Base-by-base conservation (phyloP, 2,113 vertebrate species). In the Parotia lawesii region DNA sequence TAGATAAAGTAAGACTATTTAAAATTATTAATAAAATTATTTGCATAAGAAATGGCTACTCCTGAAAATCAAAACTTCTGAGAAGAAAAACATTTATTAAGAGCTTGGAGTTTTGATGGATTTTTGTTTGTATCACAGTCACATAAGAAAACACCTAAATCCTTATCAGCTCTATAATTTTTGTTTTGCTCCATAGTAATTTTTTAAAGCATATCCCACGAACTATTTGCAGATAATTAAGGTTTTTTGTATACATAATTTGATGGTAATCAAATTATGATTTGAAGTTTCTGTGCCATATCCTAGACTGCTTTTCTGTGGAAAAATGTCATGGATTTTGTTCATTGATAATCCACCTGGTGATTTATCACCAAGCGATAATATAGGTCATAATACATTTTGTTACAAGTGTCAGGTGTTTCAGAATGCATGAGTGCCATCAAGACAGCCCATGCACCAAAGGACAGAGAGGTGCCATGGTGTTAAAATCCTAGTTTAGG, bases 51-150 rank as follows among this genome's bases (percentile, higher is more conserved):
- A 73, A n/a, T 40, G 15, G 35, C 19, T 71, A 56, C 15, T 62
- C 27, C 47, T 38, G 45, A 94, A 85, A 62, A 89, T 72, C 11
- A 87, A 76, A 80, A 5, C 11, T 83, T 91, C 75, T 75, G 11
- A 70, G 54, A 80, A 87, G 54, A 93, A 25, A 94, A 48, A 33
- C 57, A 92, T 92, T 79, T 69, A 74, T 65, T 70, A 42, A 56
- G 57, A 84, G 6, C 47, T 47, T 70, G n/a, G 62, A 70, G 22
- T 87, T 95, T 69, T 92, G 18, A 35, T 40, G 86, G 10, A 16
- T 28, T 91, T 65, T 86, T 91, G 5, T 85, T 65, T 38, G 15
- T 27, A 15, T 81, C 87, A 61, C 20, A 56, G n/a, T 16, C 73
- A 76, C 12, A 23, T 35, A 37, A 64, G 53, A 76, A 87, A 96